phyloP scores from a whole-genome alignment of 2,888 invertebrate species.

The Kryphioiulus occultus region DNA sequence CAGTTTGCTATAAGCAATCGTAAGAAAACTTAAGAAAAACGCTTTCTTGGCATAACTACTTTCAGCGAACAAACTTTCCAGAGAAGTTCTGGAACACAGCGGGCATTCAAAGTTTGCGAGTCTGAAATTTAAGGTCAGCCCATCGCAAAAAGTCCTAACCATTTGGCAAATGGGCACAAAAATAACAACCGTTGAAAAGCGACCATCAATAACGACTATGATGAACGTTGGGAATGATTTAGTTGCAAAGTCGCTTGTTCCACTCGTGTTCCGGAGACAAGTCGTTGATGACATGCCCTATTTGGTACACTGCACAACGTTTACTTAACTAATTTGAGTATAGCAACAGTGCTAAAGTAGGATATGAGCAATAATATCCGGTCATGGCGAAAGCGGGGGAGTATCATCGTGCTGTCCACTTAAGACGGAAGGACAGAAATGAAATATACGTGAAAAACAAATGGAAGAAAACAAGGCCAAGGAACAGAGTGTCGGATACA shows the following conservation, averaged over 20 bases:
- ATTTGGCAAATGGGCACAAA: background rate
- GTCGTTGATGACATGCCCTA: background rate
- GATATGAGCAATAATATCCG: background rate
- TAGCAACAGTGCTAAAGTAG: background rate
- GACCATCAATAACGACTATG: background rate
- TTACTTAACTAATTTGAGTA: constrained; percentile 39
- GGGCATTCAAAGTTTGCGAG: background rate
- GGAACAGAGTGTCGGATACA: background rate
- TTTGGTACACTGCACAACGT: background rate
- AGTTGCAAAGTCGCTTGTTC: background rate
- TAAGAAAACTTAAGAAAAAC: background rate
- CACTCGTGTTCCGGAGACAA: background rate
- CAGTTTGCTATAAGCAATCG: background rate
- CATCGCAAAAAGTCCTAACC: background rate
- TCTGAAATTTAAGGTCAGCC: background rate
- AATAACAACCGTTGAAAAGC: background rate
- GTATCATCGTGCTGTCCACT: background rate
- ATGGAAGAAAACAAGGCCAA: background rate
- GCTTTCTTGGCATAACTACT: background rate
- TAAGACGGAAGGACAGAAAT: background rate
- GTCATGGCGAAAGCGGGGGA: background rate
- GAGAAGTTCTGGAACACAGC: background rate
- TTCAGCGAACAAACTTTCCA: background rate
- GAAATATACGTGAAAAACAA: background rate
- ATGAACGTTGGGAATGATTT: background rate